Evolutionary conservation across 2,888 invertebrate species (phyloP), one percentile per base, ranked within the genome.

Genomic region (Erannis defoliaria): DNA sequence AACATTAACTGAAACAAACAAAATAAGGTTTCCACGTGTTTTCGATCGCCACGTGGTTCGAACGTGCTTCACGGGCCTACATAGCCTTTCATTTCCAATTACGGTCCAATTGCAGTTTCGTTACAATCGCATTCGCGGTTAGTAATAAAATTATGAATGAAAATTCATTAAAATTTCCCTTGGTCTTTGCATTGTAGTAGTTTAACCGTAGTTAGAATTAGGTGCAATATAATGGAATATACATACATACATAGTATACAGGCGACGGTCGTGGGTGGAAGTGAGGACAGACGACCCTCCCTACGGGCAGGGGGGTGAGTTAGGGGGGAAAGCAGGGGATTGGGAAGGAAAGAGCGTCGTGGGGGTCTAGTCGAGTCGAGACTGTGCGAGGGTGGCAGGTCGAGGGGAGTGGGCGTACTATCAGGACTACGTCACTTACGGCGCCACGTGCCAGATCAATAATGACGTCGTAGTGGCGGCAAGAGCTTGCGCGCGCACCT

Each of bases 401-500:
- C 75, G 67, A 75, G 73, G 75, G 78, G 78, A 71, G 71, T 72
- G 75, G 84, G 85, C 77, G 82, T 87, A 88, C 84, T 86, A 90
- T 79, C 81, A 84, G 80, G 77, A 72, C 90, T 91, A 92, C 92
- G 93, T 92, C 90, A 92, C 84, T 86, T 81, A 88, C 88, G 90
- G 90, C 88, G 90, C 90, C 88, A 92, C 90, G 90, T 90, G 91
- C 85, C 59, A 88, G 90, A 93, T 93, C 93, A 87, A 93, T 93
- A 92, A 80, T 92, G 92, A 92, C 92, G 92, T 91, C 82, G 86
- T 80, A 79, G 82, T 76, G 73, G 73, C 67, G 67, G 71, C 67
- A 69, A 55, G 68, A 71, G 67, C 64, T 69, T 87, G 90, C 91
- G 89, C 92, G 90, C 88, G 89, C 93, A 84, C 65, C 74, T 62